A percentile compares a stretch with the other conserved stretches of the same genome.
Evolutionary conservation across 1,140 invertebrate species (phyloP).

Genomic region (Tenebrio molitor): DNA sequence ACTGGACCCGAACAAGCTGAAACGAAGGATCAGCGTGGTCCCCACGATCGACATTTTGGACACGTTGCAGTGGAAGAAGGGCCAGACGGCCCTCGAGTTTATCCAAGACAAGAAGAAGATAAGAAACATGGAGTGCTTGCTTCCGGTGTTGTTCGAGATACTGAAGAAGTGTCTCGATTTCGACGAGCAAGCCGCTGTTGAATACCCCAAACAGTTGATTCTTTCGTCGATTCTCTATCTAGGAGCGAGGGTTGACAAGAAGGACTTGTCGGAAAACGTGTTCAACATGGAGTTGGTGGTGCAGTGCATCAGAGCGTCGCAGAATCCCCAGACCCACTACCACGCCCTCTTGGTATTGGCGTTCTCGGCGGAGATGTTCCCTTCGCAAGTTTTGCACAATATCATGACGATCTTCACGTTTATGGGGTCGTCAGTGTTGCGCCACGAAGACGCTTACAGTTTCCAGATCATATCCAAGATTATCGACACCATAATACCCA

Average conservation of each 20-base stretch:
- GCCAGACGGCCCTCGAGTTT: constrained; percentile 85
- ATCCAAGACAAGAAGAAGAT: constrained; percentile 88
- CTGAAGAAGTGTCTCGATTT: constrained; percentile 83
- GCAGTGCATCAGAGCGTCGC: constrained; percentile 88
- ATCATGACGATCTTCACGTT: constrained; percentile 97
- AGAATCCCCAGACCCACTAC: constrained; percentile 95
- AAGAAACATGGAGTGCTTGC: constrained; percentile 74
- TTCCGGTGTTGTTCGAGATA: constrained; percentile 85
- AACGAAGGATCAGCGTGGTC: constrained; percentile 66
- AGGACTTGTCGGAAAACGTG: constrained; percentile 70
- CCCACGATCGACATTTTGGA: constrained; percentile 72
- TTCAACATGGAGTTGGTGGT: constrained; percentile 89
- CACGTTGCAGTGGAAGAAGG: constrained; percentile 80
- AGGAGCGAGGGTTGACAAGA: constrained; percentile 70
- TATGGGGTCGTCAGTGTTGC: constrained; percentile 90
- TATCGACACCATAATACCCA: constrained; percentile 90
- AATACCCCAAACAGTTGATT: constrained; percentile 91
- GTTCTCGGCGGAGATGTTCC: constrained; percentile 80
- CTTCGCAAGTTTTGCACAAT: constrained; percentile 88
- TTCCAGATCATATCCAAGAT: constrained; percentile 94
- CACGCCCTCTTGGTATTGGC: constrained; percentile 88
- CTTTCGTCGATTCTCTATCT: constrained; percentile 83
- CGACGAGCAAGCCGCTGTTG: constrained; percentile 86
- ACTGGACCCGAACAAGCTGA: constrained; percentile 58
- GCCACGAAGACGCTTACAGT: constrained; percentile 94